phyloP scores from a whole-genome alignment of 2,797 vertebrate species.

The Alosa sapidissima region DNA sequence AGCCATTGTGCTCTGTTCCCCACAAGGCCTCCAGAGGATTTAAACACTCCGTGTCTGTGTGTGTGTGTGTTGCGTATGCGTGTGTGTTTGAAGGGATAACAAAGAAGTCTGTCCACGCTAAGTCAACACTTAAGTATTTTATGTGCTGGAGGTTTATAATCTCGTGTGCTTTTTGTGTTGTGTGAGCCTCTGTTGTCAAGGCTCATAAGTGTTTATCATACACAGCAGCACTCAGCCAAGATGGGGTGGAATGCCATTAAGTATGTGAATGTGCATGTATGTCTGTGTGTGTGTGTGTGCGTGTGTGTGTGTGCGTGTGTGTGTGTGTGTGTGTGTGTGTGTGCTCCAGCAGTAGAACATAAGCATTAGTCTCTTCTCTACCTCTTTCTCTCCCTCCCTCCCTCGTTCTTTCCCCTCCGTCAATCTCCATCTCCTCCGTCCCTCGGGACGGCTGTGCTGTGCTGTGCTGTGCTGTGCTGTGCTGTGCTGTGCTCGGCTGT shows the following conservation, averaged over 20 bases:
- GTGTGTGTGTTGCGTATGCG: neutral
- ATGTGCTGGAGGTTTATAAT: neutral
- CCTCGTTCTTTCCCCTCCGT: neutral
- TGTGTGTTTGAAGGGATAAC: constrained; percentile 20
- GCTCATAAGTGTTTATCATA: no score
- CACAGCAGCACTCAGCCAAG: no score
- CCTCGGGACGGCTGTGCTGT: neutral
- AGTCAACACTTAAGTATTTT: neutral
- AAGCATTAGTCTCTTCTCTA: neutral
- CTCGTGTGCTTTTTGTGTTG: neutral
- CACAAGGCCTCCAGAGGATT: neutral
- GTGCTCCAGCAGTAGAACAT: neutral
- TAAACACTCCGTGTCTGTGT: neutral
- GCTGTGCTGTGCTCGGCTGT: neutral
- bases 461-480: no score
- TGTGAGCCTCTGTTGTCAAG: neutral
- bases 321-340: neutral
- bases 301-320: constrained; percentile 30
- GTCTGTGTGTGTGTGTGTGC: constrained; percentile 19
- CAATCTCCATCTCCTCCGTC: neutral
- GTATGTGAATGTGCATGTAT: neutral
- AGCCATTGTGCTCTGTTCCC: neutral
- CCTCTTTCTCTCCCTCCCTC: neutral
- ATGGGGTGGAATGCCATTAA: neutral
- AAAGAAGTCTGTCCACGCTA: neutral